Base-by-base conservation (phyloP, 2,113 vertebrate species). In the Oreochromis aureus region DNA sequence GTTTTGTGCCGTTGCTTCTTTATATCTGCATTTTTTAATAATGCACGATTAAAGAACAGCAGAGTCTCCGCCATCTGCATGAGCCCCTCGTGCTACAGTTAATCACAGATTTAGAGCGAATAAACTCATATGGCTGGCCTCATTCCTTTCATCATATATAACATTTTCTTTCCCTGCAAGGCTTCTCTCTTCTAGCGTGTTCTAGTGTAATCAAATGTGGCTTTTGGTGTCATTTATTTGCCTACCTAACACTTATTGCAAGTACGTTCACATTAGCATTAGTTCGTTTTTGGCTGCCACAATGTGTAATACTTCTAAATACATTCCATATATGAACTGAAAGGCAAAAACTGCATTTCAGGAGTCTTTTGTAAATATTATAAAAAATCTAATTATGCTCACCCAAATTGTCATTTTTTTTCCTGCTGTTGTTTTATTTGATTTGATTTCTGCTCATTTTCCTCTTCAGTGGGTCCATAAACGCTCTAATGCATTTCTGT, bases 21-120 rank as follows among this genome's bases (percentile, higher is more conserved):
- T 76, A 78, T n/a, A n/a, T 84, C 15, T 89, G 54, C 41, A 6
- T 81, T 55, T 92, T 83, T 93, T 80, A 91, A 92, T 94, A 92
- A 90, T 80, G 53, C 39, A 82, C 86, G 85, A 90, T 92, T 91
- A 91, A 91, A 89, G 69, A 84, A 76, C 56, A 86, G 39, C 10
- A 13, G 48, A 81, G 92, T 58, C 34, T 56, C 48, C 44, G 34
- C 86, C 89, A 91, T 89, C 73, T 91, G 89, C 82, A 54, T 66
- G 71, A 53, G 34, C 63, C 82, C 22, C 63, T 80, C 18, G 6
- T 53, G 85, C 83, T 59, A 32, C 71, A 88, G 55, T 87, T 91
- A 85, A 88, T 92, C 86, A 89, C 81, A 90, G 76, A 91, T 88
- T 92, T 76, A 78, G 73, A 83, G 87, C 41, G n/a, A 86, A 73